Base-by-base conservation (phyloP, 2,113 vertebrate species). In the Hymenochirus boettgeri region DNA sequence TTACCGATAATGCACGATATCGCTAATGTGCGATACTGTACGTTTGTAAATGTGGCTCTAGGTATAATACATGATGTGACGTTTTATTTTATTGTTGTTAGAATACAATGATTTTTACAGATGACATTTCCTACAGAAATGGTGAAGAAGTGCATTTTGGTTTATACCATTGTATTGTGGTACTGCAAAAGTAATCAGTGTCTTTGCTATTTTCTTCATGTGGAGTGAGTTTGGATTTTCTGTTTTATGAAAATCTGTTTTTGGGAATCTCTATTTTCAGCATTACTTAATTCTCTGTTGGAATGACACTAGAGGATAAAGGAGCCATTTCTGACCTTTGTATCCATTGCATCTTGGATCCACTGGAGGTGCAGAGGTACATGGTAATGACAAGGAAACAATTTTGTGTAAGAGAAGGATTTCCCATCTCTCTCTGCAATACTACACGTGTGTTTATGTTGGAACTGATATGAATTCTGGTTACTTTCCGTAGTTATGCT, bases 231-330 rank as follows among this genome's bases (percentile, higher is more conserved):
- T 53, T 12, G 23, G 10, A 35, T 35, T 35, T 35, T 35, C 33
- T 54, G 29, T 62, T 53, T 62, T 27, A 25, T n/a, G n/a, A 10
- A 64, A 65, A 57, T 65, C 29, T 65, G 27, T 31, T 46, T 57
- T 47, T 47, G 35, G 13, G 13, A 56, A 56, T 53, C 19, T 65
- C 39, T 65, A 56, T 65, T 65, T 25, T 29, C 57, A 13, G 22
- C 62, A 65, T 65, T 47, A 23, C 62, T 57, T 31, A 56, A 57
- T 65, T 19, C 62, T 65, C 62, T 1, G 42, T 24, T 37, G 62
- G 56, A 65, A 26, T 31, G 39, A 35, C 53, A 65, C 29, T 19
- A 22, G 7, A 12, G 37, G 51, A 37, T 57, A 26, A 65, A 56
- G 54, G 17, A 50, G 18, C 3, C 53, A 47, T 45, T 33, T 29